Percentiles rank a stretch among this genome's conserved stretches.
Conservation (phyloP, 2,797 vertebrate species). For the Siniperca obscura region DNA sequence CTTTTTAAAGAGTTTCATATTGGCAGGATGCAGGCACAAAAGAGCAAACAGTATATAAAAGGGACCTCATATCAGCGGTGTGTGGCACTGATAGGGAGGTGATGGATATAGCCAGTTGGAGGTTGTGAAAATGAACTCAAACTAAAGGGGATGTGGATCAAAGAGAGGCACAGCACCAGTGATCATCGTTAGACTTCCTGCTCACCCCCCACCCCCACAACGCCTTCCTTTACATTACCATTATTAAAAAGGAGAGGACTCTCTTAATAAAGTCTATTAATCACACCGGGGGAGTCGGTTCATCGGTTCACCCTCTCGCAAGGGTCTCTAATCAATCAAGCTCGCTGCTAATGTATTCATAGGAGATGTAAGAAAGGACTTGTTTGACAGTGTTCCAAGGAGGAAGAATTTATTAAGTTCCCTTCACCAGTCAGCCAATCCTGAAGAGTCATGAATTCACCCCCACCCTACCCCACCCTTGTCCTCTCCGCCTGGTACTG, state of each 20-base stretch:
- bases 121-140: conserved; percentile 72
- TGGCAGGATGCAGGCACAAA: conserved; percentile 52
- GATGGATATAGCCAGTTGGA: conserved; percentile 73
- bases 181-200: conserved; percentile 80
- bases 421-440: conserved; percentile 78
- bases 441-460: conserved; percentile 69
- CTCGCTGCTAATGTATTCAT: conserved; percentile 86
- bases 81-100: conserved; percentile 69
- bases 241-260: conserved; percentile 87
- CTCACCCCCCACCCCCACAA: conserved; percentile 29
- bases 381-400: conserved; percentile 88
- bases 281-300: conserved; percentile 85
- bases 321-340: conserved; percentile 87
- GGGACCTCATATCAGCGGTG: conserved; percentile 54
- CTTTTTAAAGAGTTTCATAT: conserved; percentile 70
- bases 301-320: conserved; percentile 82
- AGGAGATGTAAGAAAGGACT: conserved; percentile 84
- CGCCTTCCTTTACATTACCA: conserved; percentile 84
- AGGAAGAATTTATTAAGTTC: conserved; percentile 88
- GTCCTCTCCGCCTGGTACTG: conserved; percentile 48
- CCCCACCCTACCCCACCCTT: conserved; percentile 62
- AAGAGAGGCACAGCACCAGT: conserved; percentile 69
- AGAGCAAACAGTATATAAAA: conserved; percentile 71
- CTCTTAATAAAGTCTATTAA: conserved; percentile 91
- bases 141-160: conserved; percentile 75